A percentile compares a stretch with the other conserved stretches of the same genome.
phyloP scores from a whole-genome alignment of 1,140 invertebrate genomes.

The Sesamia nonagrioides region DNA sequence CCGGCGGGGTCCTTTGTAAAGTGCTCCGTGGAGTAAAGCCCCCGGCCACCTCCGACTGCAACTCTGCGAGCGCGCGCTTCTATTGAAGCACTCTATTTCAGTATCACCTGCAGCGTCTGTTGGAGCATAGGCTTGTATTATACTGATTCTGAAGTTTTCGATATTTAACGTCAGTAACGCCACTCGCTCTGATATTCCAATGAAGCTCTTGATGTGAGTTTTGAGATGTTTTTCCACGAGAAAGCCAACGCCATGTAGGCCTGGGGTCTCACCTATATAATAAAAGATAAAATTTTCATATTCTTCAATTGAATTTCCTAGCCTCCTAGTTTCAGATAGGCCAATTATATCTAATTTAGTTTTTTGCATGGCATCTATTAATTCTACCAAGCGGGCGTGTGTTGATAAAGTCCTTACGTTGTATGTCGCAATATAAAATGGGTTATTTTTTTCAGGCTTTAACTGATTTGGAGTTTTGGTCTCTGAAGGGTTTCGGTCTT shows the following conservation, averaged over 20 bases:
- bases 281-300: constrained; percentile 63
- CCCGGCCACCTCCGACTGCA: too few relatives aligned
- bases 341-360: constrained; percentile 66
- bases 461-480: too few relatives aligned
- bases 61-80: too few relatives aligned
- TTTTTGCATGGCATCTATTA: constrained; percentile 60
- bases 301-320: constrained; percentile 61
- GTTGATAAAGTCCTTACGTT: constrained; percentile 62
- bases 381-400: constrained; percentile 55
- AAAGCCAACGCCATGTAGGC: constrained; percentile 61
- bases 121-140: neutral
- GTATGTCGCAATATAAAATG: constrained; percentile 6
- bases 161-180: constrained; percentile 52
- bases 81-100: too few relatives aligned
- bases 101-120: neutral
- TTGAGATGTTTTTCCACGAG: constrained; percentile 59
- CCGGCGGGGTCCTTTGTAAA: too few relatives aligned
- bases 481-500: neutral
- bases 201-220: neutral
- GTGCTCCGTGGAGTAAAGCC: too few relatives aligned
- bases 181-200: too few relatives aligned
- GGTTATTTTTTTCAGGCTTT: neutral
- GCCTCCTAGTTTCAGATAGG: constrained; percentile 57
- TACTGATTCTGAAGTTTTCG: constrained; percentile 32
- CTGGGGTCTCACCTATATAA: constrained; percentile 62